A percentile compares a stretch with the other conserved stretches of the same genome.
phyloP scores from a whole-genome alignment of 2,888 invertebrate species.

The Stenodera caucasica region DNA sequence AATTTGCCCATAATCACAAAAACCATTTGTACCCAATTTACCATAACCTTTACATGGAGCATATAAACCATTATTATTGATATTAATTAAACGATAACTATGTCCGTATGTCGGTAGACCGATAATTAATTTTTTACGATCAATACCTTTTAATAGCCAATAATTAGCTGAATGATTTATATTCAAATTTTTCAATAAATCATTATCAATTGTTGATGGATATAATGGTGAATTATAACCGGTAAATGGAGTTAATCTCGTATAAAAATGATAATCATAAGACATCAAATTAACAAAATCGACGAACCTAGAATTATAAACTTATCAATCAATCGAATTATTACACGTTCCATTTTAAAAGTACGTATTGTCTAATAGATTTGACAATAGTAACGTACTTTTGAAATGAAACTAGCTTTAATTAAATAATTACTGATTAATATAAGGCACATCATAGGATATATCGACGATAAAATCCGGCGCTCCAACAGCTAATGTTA shows the following conservation, averaged over 20 bases:
- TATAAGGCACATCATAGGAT: constrained; percentile 76
- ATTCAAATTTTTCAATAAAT: constrained; percentile 72
- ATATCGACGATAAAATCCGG: constrained; percentile 72
- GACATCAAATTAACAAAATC: constrained; percentile 91
- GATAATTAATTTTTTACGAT: constrained; percentile 74
- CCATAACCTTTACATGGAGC: constrained; percentile 75
- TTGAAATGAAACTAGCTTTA: too few relatives aligned
- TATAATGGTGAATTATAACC: constrained; percentile 83
- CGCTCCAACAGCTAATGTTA: constrained; percentile 81
- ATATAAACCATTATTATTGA: constrained; percentile 66
- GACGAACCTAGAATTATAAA: constrained; percentile 60
- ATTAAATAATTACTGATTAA: constrained; percentile 65
- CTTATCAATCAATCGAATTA: constrained; percentile 1
- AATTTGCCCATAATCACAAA: constrained; percentile 69
- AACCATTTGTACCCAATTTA: constrained; percentile 67
- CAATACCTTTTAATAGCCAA: constrained; percentile 77
- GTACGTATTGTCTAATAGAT: too few relatives aligned
- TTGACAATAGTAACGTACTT: too few relatives aligned
- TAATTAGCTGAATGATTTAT: constrained; percentile 79
- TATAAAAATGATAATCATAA: constrained; percentile 86
- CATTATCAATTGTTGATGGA: constrained; percentile 62
- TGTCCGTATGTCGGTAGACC: constrained; percentile 90
- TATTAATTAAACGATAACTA: constrained; percentile 73
- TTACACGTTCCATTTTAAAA: neutral
- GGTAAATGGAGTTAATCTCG: constrained; percentile 76